Conservation (phyloP, 2,797 vertebrate genomes). For the Hozukius guyotensis region DNA sequence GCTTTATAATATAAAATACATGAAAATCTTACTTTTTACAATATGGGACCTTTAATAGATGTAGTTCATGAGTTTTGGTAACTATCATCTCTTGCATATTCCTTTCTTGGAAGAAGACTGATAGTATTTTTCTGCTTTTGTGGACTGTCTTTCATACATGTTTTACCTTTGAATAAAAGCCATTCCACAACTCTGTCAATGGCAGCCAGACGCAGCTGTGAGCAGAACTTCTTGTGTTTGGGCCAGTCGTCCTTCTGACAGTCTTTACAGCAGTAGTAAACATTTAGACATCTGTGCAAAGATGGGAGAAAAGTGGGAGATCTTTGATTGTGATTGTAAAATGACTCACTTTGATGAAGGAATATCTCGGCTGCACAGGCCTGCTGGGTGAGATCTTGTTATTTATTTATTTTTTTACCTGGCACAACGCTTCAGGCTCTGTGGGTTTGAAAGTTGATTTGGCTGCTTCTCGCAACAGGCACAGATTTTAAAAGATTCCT, state of each 20-base stretch:
- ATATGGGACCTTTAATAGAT: background rate
- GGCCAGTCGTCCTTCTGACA: constrained; percentile 93
- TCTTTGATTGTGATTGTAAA: background rate
- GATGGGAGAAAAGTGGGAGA: background rate
- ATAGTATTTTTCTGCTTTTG: background rate
- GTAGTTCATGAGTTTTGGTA: background rate
- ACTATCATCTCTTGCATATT: background rate
- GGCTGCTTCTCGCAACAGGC: constrained; percentile 86
- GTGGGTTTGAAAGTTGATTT: constrained; percentile 74
- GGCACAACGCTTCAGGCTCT: constrained; percentile 87
- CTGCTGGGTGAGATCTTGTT: background rate
- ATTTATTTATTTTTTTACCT: constrained; percentile 75
- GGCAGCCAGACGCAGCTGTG: constrained; percentile 85
- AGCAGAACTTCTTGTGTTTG: constrained; percentile 89
- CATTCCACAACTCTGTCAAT: constrained; percentile 92
- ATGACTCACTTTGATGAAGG: background rate
- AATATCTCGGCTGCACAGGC: background rate
- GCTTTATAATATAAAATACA: too few relatives aligned
- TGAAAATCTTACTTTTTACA: too few relatives aligned
- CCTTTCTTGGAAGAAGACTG: background rate
- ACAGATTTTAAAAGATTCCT: constrained; percentile 92
- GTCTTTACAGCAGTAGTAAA: constrained; percentile 90
- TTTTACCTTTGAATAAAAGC: constrained; percentile 91
- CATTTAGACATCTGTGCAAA: constrained; percentile 89
- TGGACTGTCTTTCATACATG: background rate